Evolutionary conservation across 2,113 vertebrate genomes (phyloP).

Genomic region (Ictalurus furcatus): DNA sequence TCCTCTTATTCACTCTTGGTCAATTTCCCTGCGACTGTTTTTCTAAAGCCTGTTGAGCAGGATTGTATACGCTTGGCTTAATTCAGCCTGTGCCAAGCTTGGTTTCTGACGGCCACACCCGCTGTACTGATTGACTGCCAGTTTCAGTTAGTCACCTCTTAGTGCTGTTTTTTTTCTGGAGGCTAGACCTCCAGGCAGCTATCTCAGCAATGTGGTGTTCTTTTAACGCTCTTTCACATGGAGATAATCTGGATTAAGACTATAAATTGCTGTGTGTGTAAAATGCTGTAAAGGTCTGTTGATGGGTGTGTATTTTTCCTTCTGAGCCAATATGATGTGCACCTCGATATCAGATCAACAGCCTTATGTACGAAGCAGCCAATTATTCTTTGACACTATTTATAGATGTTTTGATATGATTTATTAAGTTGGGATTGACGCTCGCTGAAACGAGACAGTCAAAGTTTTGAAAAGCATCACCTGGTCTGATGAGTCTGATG

Average conservation of each 20-base stretch:
- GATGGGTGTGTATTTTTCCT: not conserved
- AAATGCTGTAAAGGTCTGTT: not conserved
- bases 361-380: not conserved
- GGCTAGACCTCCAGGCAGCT: not conserved
- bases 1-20: not conserved
- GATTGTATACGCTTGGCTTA: not conserved
- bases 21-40: not conserved
- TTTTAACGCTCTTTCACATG: not conserved
- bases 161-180: not conserved
- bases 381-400: not conserved
- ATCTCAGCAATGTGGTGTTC: not conserved
- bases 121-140: not conserved
- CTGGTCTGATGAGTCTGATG: not conserved
- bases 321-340: not conserved
- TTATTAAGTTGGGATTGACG: not conserved
- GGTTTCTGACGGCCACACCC: not conserved
- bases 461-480: not conserved
- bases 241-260: not conserved
- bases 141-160: not conserved
- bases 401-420: not conserved
- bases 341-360: not conserved
- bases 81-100: not conserved
- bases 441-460: not conserved
- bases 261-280: not conserved
- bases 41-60: slow-evolving; percentile 21